Evolutionary conservation across 64 coral and sea anemone genomes (phyloP).

Genomic region (Acropora tenuis): DNA sequence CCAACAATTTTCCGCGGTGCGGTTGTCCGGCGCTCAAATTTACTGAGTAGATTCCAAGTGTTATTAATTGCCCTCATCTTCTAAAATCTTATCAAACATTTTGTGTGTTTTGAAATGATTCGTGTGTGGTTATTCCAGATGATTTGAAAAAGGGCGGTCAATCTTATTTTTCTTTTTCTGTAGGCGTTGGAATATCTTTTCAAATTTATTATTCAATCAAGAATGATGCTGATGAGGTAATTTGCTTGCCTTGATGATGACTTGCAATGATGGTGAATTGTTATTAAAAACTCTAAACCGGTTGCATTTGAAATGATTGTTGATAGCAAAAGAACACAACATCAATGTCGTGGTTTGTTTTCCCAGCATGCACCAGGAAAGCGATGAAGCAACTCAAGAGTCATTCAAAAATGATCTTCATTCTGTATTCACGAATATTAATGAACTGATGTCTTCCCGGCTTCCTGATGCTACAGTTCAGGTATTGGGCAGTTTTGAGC

Average conservation of each 20-base stretch:
- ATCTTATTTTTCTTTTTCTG: background rate
- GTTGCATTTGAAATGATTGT: too few relatives aligned
- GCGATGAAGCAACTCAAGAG: constrained; percentile 24
- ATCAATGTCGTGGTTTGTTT: background rate
- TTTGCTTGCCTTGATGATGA: background rate
- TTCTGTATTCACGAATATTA: constrained; percentile 57
- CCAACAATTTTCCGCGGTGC: too few relatives aligned
- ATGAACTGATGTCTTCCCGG: constrained; percentile 58
- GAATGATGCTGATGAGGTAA: constrained; percentile 81
- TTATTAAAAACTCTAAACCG: too few relatives aligned
- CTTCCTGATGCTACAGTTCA: constrained; percentile 20
- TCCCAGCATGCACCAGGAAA: constrained; percentile 13
- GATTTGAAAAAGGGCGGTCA: too few relatives aligned
- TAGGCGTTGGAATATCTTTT: constrained; percentile 94
- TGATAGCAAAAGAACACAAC: too few relatives aligned
- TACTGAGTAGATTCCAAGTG: too few relatives aligned
- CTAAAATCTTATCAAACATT: too few relatives aligned
- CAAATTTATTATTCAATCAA: constrained; percentile 96
- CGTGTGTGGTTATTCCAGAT: too few relatives aligned
- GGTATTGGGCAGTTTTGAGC: background rate
- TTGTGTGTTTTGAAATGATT: too few relatives aligned
- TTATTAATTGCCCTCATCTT: too few relatives aligned
- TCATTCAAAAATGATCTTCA: constrained; percentile 29
- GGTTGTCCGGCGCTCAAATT: too few relatives aligned
- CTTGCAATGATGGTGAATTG: too few relatives aligned